Conservation (phyloP, 2,113 vertebrate species). For the Lophura nycthemera region DNA sequence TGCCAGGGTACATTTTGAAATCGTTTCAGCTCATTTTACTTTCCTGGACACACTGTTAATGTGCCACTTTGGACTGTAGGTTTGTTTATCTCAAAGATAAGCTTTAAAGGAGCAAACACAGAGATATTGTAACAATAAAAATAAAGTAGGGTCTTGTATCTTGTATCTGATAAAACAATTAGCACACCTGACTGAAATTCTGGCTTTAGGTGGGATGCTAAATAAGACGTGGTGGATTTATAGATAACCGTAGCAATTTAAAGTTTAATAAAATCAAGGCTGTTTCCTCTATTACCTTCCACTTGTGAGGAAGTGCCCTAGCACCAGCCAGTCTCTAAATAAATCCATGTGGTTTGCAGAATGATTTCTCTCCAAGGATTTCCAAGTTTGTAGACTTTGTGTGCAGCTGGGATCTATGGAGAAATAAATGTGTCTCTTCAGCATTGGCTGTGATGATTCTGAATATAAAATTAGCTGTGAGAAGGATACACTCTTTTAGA, state of each 20-base stretch:
- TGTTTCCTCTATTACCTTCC: not conserved
- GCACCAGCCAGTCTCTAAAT: not conserved
- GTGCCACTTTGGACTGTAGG: conserved; percentile 27
- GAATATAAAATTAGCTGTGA: not conserved
- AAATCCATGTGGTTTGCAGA: not conserved
- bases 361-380: not conserved
- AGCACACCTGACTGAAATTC: not conserved
- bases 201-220: not conserved
- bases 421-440: not conserved
- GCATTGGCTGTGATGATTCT: not conserved
- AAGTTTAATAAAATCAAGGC: not conserved
- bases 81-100: conserved; percentile 44
- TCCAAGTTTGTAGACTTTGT: not conserved
- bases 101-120: not conserved
- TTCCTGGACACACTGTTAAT: not conserved
- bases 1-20: not conserved
- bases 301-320: not conserved
- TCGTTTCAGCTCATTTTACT: not conserved
- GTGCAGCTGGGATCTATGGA: not conserved
- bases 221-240: not conserved
- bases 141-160: not conserved
- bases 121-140: not conserved
- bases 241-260: not conserved
- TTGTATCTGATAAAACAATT: not conserved
- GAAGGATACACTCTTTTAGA: not conserved